Conservation (phyloP, 2,888 invertebrate genomes). For the Encarsia formosa region DNA sequence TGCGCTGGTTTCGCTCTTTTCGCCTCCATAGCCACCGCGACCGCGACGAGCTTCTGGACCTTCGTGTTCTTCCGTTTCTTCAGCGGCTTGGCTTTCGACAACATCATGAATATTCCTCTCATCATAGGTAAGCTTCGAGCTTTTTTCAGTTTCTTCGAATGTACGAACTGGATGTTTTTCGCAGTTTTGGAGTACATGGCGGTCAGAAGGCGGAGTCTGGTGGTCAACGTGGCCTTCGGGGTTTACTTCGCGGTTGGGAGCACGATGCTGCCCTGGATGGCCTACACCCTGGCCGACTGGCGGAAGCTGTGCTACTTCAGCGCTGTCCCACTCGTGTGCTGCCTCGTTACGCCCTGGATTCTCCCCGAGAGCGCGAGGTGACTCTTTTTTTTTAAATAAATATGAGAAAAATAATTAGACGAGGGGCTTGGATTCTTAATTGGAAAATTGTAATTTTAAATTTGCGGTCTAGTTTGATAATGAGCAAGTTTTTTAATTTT, state of each 20-base stretch:
- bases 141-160: background rate
- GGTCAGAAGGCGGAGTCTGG: conserved; percentile 53
- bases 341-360: conserved; percentile 51
- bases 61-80: conserved; percentile 54
- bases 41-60: conserved; percentile 49
- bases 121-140: conserved; percentile 50
- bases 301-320: conserved; percentile 50
- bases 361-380: conserved; percentile 56
- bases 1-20: conserved; percentile 51
- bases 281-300: conserved; percentile 54
- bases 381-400: too few species aligned
- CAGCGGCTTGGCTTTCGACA: conserved; percentile 56
- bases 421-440: too few species aligned
- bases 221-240: conserved; percentile 53
- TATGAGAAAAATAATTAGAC: too few species aligned
- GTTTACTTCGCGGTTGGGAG: conserved; percentile 54
- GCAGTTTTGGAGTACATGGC: conserved; percentile 55
- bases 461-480: too few species aligned
- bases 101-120: conserved; percentile 55
- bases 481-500: conserved; percentile 11
- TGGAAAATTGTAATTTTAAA: too few species aligned
- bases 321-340: conserved; percentile 50
- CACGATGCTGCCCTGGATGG: conserved; percentile 54
- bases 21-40: conserved; percentile 52
- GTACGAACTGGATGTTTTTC: conserved; percentile 11